Percentiles rank a stretch among this genome's conserved stretches.
Conservation (phyloP, 1,140 invertebrate genomes). For the Coelopa frigida region DNA sequence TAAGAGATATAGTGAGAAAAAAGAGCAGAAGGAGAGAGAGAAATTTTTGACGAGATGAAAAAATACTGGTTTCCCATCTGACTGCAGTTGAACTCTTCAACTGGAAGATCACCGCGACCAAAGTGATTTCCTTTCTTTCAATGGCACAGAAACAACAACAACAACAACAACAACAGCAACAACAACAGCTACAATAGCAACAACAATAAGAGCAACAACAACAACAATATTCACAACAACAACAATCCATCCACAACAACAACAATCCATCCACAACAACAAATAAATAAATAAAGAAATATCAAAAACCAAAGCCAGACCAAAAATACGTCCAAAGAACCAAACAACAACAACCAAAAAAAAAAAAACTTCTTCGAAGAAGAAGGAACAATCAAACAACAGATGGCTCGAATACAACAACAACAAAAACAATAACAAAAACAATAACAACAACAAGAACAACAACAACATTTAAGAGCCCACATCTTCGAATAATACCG, state of each 20-base stretch:
- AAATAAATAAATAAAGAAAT: not conserved
- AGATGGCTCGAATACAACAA: no score
- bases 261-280: slow-evolving; percentile 25
- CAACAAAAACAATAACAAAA: no score
- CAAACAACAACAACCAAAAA: no score
- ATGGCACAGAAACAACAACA: not conserved
- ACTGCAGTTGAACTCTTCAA: not conserved
- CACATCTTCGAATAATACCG: no score
- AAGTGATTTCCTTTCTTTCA: not conserved
- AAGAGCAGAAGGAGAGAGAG: slow-evolving; percentile 13
- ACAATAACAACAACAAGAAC: no score
- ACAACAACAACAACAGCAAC: slow-evolving; percentile 5
- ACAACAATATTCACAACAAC: slow-evolving; percentile 30
- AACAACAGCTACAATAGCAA: not conserved
- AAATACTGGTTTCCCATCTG: slow-evolving; percentile 10
- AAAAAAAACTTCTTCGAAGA: slow-evolving; percentile 41
- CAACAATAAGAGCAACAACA: not conserved
- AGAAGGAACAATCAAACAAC: no score
- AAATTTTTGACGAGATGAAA: slow-evolving; percentile 4
- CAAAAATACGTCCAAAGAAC: no score
- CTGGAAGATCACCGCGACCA: not conserved
- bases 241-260: slow-evolving; percentile 24
- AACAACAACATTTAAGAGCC: no score
- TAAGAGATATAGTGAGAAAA: not conserved
- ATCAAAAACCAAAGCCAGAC: slow-evolving; percentile 26